phyloP scores from a whole-genome alignment of 2,113 vertebrate genomes.

The Fulica atra region DNA sequence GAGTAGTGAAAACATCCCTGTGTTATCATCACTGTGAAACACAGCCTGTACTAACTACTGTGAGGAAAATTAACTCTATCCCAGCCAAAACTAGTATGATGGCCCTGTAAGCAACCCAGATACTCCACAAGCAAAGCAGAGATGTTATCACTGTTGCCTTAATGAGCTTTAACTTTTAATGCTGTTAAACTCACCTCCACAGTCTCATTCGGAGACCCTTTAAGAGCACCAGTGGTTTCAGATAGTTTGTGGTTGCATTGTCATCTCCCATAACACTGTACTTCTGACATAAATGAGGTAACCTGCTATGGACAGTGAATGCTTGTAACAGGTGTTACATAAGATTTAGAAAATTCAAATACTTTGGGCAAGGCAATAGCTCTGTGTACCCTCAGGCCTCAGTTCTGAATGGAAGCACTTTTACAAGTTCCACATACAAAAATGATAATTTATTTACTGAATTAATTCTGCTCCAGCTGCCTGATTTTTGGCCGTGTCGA shows the following conservation, averaged over 20 bases:
- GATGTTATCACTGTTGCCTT: background rate
- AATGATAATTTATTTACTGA: background rate
- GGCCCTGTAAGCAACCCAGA: background rate
- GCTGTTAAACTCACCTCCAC: background rate
- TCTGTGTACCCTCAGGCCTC: background rate
- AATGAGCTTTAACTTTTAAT: background rate
- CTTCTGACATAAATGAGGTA: background rate
- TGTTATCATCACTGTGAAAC: background rate
- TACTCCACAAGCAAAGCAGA: background rate
- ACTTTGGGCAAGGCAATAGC: background rate
- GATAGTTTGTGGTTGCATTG: background rate
- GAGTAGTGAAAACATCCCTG: background rate
- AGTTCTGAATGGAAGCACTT: background rate
- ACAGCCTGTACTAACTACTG: background rate
- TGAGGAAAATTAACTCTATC: background rate
- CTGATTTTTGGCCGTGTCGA: background rate
- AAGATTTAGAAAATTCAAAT: background rate
- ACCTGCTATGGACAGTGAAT: background rate
- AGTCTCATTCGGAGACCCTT: background rate
- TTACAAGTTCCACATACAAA: background rate
- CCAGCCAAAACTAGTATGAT: background rate
- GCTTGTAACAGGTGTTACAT: background rate
- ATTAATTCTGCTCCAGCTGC: background rate
- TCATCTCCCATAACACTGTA: background rate
- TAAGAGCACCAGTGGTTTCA: background rate